phyloP scores from a whole-genome alignment of 2,113 vertebrate species.

The Meriones unguiculatus region DNA sequence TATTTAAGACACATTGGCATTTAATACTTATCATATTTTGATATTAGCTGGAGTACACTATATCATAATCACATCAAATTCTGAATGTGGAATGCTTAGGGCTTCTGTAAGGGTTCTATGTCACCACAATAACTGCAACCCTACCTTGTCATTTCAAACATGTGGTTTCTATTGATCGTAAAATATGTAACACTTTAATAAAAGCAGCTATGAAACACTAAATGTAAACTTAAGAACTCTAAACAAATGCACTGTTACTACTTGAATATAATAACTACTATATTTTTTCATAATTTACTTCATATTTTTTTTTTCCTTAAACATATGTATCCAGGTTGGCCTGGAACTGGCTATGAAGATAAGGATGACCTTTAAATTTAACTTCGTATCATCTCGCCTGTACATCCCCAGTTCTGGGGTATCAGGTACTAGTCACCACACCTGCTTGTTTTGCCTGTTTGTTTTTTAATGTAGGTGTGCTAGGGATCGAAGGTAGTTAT shows the following conservation, averaged over 20 bases:
- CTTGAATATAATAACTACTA: background rate
- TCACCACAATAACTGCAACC: background rate
- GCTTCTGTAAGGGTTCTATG: background rate
- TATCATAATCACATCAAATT: background rate
- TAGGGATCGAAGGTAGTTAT: background rate
- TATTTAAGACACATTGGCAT: background rate
- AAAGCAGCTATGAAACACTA: background rate
- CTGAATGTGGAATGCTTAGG: background rate
- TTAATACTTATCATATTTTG: background rate
- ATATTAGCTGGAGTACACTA: background rate
- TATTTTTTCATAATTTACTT: background rate
- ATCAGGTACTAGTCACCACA: background rate
- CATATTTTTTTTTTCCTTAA: background rate
- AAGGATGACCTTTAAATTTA: background rate
- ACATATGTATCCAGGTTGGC: background rate
- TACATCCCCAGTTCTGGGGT: background rate
- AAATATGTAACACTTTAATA: background rate
- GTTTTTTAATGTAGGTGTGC: background rate
- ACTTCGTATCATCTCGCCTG: background rate
- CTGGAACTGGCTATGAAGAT: background rate
- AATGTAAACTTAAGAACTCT: background rate
- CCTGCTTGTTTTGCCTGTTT: background rate
- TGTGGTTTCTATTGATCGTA: background rate
- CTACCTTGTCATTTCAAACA: background rate
- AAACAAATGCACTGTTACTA: background rate